Base-by-base conservation (phyloP, 2,113 vertebrate genomes). In the Carassius carassius region DNA sequence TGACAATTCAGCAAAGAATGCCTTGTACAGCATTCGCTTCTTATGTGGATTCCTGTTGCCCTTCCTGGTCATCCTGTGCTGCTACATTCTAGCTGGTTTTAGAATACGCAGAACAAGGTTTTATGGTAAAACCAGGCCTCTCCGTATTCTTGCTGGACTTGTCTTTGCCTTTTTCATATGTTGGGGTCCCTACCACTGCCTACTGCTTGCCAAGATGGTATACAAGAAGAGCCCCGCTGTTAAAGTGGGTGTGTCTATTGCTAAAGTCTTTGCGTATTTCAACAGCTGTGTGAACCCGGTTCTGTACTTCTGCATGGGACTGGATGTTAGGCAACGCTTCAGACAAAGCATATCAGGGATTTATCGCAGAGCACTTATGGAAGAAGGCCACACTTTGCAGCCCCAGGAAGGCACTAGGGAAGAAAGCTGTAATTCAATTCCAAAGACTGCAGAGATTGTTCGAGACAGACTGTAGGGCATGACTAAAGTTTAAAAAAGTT, bases 271-370 rank as follows among this genome's bases (percentile, higher is more conserved):
- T 0, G 94, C 95, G 23, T 95, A 91, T 47, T 93, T 96, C 14
- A 95, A 95, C 90, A 95, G 95, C 86, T 95, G 94, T 1, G 88
- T 93, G 41, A 96, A 96, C 89, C 95, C 95, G 0, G 25, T 96
- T 78, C 17, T 96, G 67, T 96, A 95, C 86, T 94, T 95, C 92
- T 95, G 90, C 89, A 93, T 94, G 91, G 95, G 94, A 12, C 82
- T 94, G 76, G 87, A 93, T 0, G 73, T 87, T 37, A 91, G 84
- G 41, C 88, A 87, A 0, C 85, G 60, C 6, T 85, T 92, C 63
- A 80, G 82, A 9, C 91, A 91, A 81, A 92, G 89, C 51, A 70
- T 94, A 70, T 47, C 88, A 0, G 72, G 56, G 0, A 88, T 93
- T 2, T 94, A 92, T 84, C 86, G 2, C 58, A 88, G 81, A 56